Evolutionary conservation across 2,888 invertebrate species (phyloP).

Genomic region (Sipha maydis): DNA sequence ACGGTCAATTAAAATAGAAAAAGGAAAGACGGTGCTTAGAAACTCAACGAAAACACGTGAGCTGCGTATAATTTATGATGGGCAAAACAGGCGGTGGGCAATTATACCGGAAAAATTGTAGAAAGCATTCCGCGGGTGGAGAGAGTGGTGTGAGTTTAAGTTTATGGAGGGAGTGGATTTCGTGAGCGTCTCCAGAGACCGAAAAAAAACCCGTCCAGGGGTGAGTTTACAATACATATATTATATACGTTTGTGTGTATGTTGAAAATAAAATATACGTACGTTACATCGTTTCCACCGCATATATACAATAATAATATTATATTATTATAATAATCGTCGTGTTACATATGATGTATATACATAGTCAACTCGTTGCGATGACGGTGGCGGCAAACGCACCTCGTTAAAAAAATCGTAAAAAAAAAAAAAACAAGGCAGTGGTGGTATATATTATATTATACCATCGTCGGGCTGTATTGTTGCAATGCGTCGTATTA

Average conservation of each 20-base stretch:
- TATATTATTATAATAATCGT: background rate
- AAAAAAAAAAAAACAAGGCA: constrained; percentile 8
- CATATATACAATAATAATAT: background rate
- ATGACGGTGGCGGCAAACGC: background rate
- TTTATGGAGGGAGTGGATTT: background rate
- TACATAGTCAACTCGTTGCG: background rate
- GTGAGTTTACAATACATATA: background rate
- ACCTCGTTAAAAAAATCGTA: constrained; percentile 17
- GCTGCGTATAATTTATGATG: background rate
- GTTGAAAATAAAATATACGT: background rate
- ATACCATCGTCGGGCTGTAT: background rate
- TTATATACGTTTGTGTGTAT: background rate
- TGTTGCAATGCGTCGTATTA: background rate
- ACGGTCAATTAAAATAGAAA: background rate
- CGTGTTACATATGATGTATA: background rate
- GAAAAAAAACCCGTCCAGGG: background rate
- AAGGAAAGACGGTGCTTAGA: background rate
- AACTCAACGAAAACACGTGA: no score
- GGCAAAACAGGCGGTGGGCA: background rate
- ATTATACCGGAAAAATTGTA: background rate
- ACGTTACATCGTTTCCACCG: background rate
- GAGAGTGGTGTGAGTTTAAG: no score
- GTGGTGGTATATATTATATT: background rate
- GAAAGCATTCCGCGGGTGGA: background rate
- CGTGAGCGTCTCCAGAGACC: background rate